Percentiles rank a stretch among this genome's conserved stretches.
These are phyloP conservation scores for Orchesella cincta DNA, from an alignment of 1,140 invertebrate species.

Conservation along the genomic window DNA sequence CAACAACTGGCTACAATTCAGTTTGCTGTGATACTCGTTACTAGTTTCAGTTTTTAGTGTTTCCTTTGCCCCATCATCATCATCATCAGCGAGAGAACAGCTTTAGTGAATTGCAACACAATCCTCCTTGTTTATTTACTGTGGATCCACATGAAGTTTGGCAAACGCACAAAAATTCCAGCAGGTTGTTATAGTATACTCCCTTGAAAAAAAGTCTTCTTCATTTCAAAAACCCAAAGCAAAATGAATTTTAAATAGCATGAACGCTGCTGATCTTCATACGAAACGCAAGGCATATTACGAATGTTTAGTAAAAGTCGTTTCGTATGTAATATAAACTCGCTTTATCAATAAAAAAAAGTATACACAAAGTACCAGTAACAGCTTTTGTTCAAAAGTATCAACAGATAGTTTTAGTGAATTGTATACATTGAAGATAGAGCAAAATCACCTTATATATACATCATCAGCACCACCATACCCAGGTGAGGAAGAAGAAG, in stretches of 20 bases:
- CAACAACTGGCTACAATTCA: not conserved
- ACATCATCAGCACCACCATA: not conserved
- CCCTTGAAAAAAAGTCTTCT: not conserved
- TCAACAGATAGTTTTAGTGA: not conserved
- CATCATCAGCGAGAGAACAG: not conserved
- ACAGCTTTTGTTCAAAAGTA: not conserved
- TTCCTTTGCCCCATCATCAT: not conserved
- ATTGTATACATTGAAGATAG: not conserved
- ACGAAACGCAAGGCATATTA: not conserved
- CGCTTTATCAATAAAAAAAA: too few relatives aligned
- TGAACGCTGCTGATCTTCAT: not conserved
- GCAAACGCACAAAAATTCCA: not conserved
- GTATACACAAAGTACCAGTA: conserved; percentile 3
- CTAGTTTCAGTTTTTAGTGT: not conserved
- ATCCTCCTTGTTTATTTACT: too few relatives aligned
- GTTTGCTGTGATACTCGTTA: too few relatives aligned
- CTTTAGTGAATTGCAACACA: not conserved
- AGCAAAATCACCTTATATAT: not conserved
- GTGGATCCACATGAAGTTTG: not conserved
- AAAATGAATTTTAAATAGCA: not conserved
- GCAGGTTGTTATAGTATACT: not conserved
- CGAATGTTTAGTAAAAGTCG: not conserved
- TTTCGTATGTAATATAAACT: too few relatives aligned
- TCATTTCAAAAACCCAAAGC: not conserved
- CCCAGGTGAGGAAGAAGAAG: not conserved